Evolutionary conservation across 2,888 invertebrate species (phyloP).

Genomic region (Heliconius erato): DNA sequence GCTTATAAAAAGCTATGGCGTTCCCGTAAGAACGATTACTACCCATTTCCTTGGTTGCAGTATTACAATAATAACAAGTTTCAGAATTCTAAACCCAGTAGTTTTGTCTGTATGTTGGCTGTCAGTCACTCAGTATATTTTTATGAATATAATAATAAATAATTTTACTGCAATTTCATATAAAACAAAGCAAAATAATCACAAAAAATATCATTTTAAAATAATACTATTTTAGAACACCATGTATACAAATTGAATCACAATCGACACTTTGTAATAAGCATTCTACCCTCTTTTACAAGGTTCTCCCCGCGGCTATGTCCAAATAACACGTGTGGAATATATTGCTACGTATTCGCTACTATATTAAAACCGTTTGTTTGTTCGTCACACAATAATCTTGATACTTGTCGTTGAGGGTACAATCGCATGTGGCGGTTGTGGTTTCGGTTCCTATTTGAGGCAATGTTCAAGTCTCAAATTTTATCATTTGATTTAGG

Average conservation of each 20-base stretch:
- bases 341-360: slow-evolving; percentile 12
- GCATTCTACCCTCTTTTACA: slow-evolving; percentile 1
- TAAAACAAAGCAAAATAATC: not conserved
- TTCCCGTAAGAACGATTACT: no score
- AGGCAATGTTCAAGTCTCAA: not conserved
- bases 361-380: slow-evolving; percentile 8
- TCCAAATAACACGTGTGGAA: slow-evolving; percentile 7
- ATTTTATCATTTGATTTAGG: no score
- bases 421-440: not conserved
- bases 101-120: no score
- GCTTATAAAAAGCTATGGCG: no score
- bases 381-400: not conserved
- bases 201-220: not conserved
- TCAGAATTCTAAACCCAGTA: no score
- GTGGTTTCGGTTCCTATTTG: not conserved
- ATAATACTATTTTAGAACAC: not conserved
- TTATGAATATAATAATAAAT: no score
- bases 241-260: slow-evolving; percentile 15
- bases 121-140: no score
- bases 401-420: not conserved
- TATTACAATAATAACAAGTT: no score
- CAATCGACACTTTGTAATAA: slow-evolving; percentile 24
- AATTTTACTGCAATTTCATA: not conserved
- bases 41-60: no score
- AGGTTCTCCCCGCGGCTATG: slow-evolving; percentile 12